phyloP scores from a whole-genome alignment of 2,888 invertebrate genomes.

The Cosmorhoe ocellata region DNA sequence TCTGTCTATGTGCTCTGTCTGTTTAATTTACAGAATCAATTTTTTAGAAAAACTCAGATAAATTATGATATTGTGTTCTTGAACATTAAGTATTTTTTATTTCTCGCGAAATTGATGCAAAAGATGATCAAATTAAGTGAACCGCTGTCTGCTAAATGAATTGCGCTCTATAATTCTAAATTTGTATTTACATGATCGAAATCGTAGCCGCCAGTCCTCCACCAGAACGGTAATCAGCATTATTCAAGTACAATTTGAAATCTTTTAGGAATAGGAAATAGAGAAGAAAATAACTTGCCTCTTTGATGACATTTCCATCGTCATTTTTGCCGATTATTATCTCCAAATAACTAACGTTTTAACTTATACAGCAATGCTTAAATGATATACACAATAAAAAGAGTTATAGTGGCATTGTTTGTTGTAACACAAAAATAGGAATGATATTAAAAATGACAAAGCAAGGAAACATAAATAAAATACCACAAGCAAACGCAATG shows the following conservation, averaged over 20 bases:
- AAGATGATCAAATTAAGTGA: conserved; percentile 6
- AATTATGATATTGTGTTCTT: neutral
- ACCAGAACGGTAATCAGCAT: conserved; percentile 18
- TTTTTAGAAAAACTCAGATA: neutral
- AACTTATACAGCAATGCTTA: conserved; percentile 52
- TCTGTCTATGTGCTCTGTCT: too few species aligned
- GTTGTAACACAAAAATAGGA: conserved; percentile 1
- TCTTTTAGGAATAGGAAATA: conserved; percentile 5
- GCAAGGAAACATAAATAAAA: conserved; percentile 32
- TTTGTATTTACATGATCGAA: conserved; percentile 18
- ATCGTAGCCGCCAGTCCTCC: conserved; percentile 15
- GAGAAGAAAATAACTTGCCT: conserved; percentile 55
- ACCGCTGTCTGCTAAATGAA: neutral
- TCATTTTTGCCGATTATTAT: conserved; percentile 64
- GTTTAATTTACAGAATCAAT: neutral
- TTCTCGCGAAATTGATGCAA: neutral
- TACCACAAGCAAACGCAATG: conserved; percentile 37
- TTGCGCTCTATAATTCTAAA: neutral
- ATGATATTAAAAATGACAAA: conserved; percentile 32
- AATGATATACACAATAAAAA: conserved; percentile 33
- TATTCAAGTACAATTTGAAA: conserved; percentile 1
- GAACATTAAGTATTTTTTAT: conserved; percentile 1
- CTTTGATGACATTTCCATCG: conserved; percentile 77
- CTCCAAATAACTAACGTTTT: conserved; percentile 42
- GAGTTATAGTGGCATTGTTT: conserved; percentile 14